phyloP scores from a whole-genome alignment of 2,888 invertebrate species.

The Euclidia mi region DNA sequence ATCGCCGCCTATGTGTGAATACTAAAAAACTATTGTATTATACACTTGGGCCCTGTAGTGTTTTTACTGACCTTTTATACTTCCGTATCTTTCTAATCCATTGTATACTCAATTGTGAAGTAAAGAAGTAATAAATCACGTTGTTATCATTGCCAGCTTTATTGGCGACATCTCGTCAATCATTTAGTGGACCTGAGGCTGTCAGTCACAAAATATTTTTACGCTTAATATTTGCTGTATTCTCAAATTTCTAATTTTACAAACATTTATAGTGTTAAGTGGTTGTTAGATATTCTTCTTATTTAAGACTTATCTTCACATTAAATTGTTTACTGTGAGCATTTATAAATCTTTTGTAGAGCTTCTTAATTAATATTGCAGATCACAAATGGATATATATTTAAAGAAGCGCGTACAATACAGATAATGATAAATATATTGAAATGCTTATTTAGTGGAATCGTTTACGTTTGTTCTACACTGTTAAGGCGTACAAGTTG shows the following conservation, averaged over 20 bases:
- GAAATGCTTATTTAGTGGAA: too few relatives aligned
- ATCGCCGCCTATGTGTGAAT: too few relatives aligned
- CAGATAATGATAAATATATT: slow-evolving; percentile 8
- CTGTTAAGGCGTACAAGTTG: too few relatives aligned
- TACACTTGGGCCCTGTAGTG: slow-evolving; percentile 81
- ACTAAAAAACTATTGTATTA: slow-evolving; percentile 73
- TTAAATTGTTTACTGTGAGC: slow-evolving; percentile 39
- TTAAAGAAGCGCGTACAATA: slow-evolving; percentile 15
- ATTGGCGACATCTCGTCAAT: slow-evolving; percentile 16
- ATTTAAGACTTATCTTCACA: slow-evolving; percentile 39
- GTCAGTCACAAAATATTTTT: slow-evolving; percentile 27
- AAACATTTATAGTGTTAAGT: slow-evolving; percentile 36
- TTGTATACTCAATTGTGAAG: slow-evolving; percentile 52
- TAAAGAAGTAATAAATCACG: slow-evolving; percentile 33
- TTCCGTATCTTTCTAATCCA: slow-evolving; percentile 73
- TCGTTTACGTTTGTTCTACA: too few relatives aligned
- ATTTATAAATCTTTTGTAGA: slow-evolving; percentile 21
- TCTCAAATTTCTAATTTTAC: slow-evolving; percentile 30
- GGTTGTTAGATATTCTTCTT: slow-evolving; percentile 47
- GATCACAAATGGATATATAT: not conserved
- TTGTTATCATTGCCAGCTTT: slow-evolving; percentile 23
- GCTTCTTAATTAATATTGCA: slow-evolving; percentile 10
- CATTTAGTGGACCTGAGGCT: slow-evolving; percentile 33
- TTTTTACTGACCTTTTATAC: slow-evolving; percentile 88
- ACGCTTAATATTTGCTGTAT: slow-evolving; percentile 29